These are phyloP conservation scores for Pedetes capensis DNA, from an alignment of 2,113 vertebrate species.

Conservation along the genomic window DNA sequence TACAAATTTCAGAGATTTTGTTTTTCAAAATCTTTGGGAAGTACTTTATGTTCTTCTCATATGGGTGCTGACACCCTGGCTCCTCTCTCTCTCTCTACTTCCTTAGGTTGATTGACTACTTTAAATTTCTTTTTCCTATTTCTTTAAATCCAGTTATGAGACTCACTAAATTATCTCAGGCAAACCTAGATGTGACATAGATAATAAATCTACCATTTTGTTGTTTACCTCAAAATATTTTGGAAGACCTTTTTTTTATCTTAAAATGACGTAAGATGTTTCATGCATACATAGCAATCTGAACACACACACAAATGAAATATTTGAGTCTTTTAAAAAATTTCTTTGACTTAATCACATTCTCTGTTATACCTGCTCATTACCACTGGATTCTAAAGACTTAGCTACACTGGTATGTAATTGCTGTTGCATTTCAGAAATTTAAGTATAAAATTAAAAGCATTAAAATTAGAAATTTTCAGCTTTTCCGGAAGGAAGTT, in stretches of 20 bases:
- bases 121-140: constrained; percentile 51
- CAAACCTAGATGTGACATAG: constrained; percentile 31
- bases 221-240: constrained; percentile 62
- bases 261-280: constrained; percentile 7
- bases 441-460: too few relatives aligned
- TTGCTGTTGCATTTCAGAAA: constrained; percentile 31
- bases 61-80: not conserved
- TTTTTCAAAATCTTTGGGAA: constrained; percentile 23
- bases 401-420: not conserved
- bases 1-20: not conserved
- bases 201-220: constrained; percentile 60
- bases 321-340: not conserved
- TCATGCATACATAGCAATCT: not conserved
- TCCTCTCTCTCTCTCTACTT: constrained; percentile 9
- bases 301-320: not conserved
- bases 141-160: not conserved
- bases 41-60: not conserved
- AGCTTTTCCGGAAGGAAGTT: constrained; percentile 10
- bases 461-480: constrained; percentile 45
- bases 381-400: not conserved
- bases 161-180: not conserved
- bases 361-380: not conserved
- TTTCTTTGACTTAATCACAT: not conserved
- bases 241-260: constrained; percentile 43
- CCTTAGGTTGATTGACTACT: constrained; percentile 27